phyloP scores from a whole-genome alignment of 2,888 invertebrate species.

The Perizoma affinitatum region DNA sequence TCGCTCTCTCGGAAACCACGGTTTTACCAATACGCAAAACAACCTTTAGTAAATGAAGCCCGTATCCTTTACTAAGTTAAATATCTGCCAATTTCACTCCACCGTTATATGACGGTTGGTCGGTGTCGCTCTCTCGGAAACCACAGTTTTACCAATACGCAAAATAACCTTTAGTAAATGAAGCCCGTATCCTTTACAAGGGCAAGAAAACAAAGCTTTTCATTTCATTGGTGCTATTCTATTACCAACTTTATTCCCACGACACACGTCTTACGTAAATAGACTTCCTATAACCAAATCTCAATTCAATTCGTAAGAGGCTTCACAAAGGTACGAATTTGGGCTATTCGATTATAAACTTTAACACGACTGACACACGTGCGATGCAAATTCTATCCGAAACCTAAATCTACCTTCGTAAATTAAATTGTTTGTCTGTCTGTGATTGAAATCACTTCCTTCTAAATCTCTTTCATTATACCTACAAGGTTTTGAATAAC shows the following conservation, averaged over 20 bases:
- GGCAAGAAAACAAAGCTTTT: conserved; percentile 6
- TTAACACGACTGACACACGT: conserved; percentile 13
- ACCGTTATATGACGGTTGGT: too few species aligned
- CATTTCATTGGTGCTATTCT: conserved; percentile 1
- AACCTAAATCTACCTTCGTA: conserved; percentile 14
- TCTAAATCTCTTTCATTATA: conserved; percentile 1
- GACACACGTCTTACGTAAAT: conserved; percentile 15
- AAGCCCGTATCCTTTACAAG: conserved; percentile 13
- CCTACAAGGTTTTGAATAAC: too few species aligned
- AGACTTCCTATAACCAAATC: conserved; percentile 6
- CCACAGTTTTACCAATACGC: not conserved
- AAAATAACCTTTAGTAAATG: conserved; percentile 26
- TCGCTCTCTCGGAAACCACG: too few species aligned
- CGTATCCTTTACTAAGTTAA: conserved; percentile 1
- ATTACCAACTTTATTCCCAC: conserved; percentile 22
- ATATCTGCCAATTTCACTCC: too few species aligned
- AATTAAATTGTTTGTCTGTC: conserved; percentile 22
- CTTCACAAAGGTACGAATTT: conserved; percentile 1
- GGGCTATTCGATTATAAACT: conserved; percentile 8
- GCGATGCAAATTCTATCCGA: not conserved
- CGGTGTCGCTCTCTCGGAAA: too few species aligned
- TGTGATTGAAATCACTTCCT: conserved; percentile 10
- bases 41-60: conserved; percentile 29
- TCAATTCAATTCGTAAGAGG: conserved; percentile 2
- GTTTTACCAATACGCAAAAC: conserved; percentile 2